phyloP scores from a whole-genome alignment of 2,797 vertebrate genomes.

The Arnoldichthys spilopterus region DNA sequence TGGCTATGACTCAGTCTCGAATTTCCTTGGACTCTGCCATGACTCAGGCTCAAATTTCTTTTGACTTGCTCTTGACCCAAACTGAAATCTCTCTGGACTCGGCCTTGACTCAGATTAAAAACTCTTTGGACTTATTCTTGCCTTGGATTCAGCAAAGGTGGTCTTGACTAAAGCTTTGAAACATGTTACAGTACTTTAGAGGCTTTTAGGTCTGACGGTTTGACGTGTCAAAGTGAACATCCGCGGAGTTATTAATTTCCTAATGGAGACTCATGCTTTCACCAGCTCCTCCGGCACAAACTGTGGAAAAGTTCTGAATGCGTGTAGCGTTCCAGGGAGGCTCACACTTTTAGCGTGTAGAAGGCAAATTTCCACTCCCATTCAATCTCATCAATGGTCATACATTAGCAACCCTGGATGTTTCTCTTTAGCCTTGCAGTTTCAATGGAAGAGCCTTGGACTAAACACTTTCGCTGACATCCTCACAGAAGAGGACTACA shows the following conservation, averaged over 20 bases:
- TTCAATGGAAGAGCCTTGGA: not conserved
- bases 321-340: not conserved
- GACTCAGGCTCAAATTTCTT: too few relatives aligned
- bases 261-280: not conserved
- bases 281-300: not conserved
- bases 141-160: too few relatives aligned
- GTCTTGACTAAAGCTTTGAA: not conserved
- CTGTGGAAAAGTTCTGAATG: not conserved
- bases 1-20: too few relatives aligned
- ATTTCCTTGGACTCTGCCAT: too few relatives aligned
- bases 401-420: not conserved
- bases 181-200: not conserved
- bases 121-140: too few relatives aligned
- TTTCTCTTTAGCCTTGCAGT: not conserved
- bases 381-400: not conserved
- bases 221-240: too few relatives aligned
- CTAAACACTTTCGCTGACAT: constrained; percentile 1
- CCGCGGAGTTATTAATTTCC: not conserved
- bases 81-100: too few relatives aligned
- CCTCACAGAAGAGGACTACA: constrained; percentile 3
- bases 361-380: not conserved
- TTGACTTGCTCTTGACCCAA: too few relatives aligned
- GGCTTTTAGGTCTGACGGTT: too few relatives aligned
- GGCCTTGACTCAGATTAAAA: too few relatives aligned
- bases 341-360: not conserved